Base-by-base conservation (phyloP, 2,113 vertebrate species). In the Hystrix brachyura region DNA sequence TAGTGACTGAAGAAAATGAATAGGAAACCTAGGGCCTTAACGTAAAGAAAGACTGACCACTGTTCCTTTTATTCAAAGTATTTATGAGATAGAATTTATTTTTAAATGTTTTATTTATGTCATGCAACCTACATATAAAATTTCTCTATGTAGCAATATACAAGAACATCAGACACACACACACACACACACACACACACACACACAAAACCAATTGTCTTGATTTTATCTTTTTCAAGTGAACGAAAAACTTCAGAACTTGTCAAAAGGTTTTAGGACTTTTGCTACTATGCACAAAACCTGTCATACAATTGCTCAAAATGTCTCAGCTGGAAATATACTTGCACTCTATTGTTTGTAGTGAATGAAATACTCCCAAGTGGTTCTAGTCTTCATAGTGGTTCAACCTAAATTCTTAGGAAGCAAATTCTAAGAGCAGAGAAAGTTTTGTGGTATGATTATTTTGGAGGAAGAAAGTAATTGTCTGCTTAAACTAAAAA, bases 241-340 rank as follows among this genome's bases (percentile, higher is more conserved):
- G 62, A 94, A 94, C 25, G 51, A 25, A 95, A 95, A 90, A 9
- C 78, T 95, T 97, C 34, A 96, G n/a, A 93, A 83, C 11, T 96
- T 97, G 32, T 92, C 67, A 79, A 96, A 94, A 91, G 53, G 25
- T 93, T 43, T 87, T 87, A 9, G 5, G 2, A 93, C 71, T 96
- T 97, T 93, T 94, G 79, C 85, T 91, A 95, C 67, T 43, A 91
- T 14, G 85, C 43, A 93, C 4, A 95, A 96, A 95, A 87, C 14
- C 57, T 91, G 59, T 92, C 84, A 94, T 46, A 91, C 34, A 97
- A 69, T 94, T 97, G 38, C n/a, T 96, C 91, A 92, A 93, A 97
- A 95, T 92, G 27, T 65, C 86, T 93, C 74, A 93, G 82, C 57
- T 95, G n/a, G 97, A 96, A 94, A 94, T 95, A 95, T 81, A 74